These are phyloP conservation scores for Rhodeus uyekii DNA, from an alignment of 2,797 vertebrate genomes.

Conservation along the genomic window DNA sequence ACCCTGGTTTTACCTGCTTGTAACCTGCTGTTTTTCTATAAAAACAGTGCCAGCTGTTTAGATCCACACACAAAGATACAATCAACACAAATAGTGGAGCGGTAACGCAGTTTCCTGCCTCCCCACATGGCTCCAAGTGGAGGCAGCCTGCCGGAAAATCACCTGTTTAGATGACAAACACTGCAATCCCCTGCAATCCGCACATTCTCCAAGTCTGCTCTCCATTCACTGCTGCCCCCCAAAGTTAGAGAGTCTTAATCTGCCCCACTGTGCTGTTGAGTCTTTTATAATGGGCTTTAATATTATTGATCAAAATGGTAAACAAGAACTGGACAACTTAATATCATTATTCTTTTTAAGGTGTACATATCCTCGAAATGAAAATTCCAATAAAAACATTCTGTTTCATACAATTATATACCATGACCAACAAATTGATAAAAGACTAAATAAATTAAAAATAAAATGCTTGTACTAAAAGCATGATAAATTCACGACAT, in stretches of 20 bases:
- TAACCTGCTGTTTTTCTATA: constrained; percentile 67
- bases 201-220: constrained; percentile 46
- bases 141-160: constrained; percentile 80
- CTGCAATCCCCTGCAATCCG: constrained; percentile 66
- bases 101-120: constrained; percentile 76
- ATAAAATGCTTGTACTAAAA: not conserved
- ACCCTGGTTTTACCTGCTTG: constrained; percentile 66
- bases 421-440: not conserved
- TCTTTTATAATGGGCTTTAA: constrained; percentile 31
- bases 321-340: constrained; percentile 9
- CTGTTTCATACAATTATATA: not conserved
- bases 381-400: not conserved
- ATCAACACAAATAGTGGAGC: constrained; percentile 75
- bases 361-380: not conserved
- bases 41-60: constrained; percentile 77
- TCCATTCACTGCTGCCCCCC: constrained; percentile 39
- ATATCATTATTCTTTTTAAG: not conserved
- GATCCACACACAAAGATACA: constrained; percentile 74
- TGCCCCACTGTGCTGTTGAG: constrained; percentile 21
- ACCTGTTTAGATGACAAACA: constrained; percentile 80
- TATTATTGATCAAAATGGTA: constrained; percentile 25
- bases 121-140: constrained; percentile 72
- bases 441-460: not conserved
- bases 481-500: not conserved
- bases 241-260: constrained; percentile 22